Evolutionary conservation across 2,888 invertebrate genomes (phyloP).

Genomic region (Pocota personata): DNA sequence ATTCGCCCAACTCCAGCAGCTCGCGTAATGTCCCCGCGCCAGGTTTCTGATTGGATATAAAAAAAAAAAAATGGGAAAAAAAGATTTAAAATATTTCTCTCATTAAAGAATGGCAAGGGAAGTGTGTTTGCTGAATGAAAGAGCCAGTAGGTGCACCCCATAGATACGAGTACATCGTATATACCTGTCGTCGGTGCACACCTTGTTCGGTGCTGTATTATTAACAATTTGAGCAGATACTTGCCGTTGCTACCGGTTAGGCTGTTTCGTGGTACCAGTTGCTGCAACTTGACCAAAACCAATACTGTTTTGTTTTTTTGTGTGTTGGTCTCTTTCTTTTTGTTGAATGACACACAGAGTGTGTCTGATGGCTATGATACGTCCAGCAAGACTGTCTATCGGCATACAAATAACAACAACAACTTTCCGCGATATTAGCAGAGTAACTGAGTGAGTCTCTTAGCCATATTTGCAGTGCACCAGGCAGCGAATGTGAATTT

Average conservation of each 20-base stretch:
- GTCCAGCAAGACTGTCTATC: slow-evolving; percentile 34
- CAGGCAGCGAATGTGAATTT: slow-evolving; percentile 39
- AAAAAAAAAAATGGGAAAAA: slow-evolving; percentile 5
- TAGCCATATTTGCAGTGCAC: slow-evolving; percentile 53
- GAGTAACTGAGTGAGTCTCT: slow-evolving; percentile 48
- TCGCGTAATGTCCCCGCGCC: not conserved
- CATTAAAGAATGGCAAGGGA: slow-evolving; percentile 56
- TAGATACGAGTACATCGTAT: slow-evolving; percentile 10
- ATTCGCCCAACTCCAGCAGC: slow-evolving; percentile 3
- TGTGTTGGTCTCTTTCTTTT: slow-evolving; percentile 13
- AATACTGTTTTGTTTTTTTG: slow-evolving; percentile 35
- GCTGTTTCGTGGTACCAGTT: slow-evolving; percentile 7
- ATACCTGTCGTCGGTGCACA: slow-evolving; percentile 51
- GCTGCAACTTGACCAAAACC: slow-evolving; percentile 42
- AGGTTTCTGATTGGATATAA: slow-evolving; percentile 47
- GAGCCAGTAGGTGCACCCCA: slow-evolving; percentile 53
- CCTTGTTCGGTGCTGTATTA: slow-evolving; percentile 68
- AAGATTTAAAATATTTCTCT: slow-evolving; percentile 50
- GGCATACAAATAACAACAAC: slow-evolving; percentile 25
- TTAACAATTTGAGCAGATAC: slow-evolving; percentile 64
- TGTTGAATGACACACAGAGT: slow-evolving; percentile 54
- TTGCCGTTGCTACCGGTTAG: slow-evolving; percentile 54
- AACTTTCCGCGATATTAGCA: slow-evolving; percentile 13
- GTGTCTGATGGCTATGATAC: slow-evolving; percentile 53
- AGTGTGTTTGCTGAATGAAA: slow-evolving; percentile 66